Conservation (phyloP, 2,797 vertebrate genomes). For the Chaunax sp. region DNA sequence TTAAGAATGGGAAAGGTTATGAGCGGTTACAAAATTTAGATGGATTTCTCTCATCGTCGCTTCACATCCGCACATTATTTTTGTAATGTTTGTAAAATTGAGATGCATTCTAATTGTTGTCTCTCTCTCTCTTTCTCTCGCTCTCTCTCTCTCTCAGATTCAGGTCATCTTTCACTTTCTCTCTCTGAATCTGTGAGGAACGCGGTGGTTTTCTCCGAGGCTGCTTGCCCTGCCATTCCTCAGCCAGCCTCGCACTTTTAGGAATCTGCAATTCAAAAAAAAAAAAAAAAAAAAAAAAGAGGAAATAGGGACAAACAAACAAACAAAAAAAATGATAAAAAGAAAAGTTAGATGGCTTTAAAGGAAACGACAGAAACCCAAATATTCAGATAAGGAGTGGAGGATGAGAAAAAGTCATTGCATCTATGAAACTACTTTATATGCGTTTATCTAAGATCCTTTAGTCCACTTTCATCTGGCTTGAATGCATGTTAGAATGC, state of each 20-base stretch:
- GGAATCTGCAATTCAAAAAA: constrained; percentile 92
- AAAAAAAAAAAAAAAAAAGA: constrained; percentile 62
- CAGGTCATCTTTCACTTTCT: constrained; percentile 64
- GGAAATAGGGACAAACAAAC: constrained; percentile 77
- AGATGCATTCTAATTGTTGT: constrained; percentile 51
- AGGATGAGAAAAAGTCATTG: constrained; percentile 20
- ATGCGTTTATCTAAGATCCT: not conserved
- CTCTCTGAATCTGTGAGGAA: constrained; percentile 69
- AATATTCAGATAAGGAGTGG: constrained; percentile 41
- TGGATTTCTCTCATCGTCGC: constrained; percentile 50
- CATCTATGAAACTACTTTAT: constrained; percentile 7
- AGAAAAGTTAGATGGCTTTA: constrained; percentile 54
- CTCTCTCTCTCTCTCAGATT: constrained; percentile 44
- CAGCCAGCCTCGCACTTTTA: constrained; percentile 89
- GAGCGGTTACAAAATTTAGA: constrained; percentile 54
- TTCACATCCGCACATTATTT: constrained; percentile 27
- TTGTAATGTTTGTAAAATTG: constrained; percentile 54
- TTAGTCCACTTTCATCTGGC: constrained; percentile 1
- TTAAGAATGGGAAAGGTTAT: constrained; percentile 58
- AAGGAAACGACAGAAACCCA: constrained; percentile 43
- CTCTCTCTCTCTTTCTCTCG: constrained; percentile 23
- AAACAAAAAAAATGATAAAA: constrained; percentile 57
- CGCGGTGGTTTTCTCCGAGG: constrained; percentile 80
- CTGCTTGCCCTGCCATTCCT: constrained; percentile 90
- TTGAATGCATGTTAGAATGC: constrained; percentile 29